These are phyloP conservation scores for Pentalonia nigronervosa DNA, from an alignment of 1,140 invertebrate genomes.

Conservation along the genomic window DNA sequence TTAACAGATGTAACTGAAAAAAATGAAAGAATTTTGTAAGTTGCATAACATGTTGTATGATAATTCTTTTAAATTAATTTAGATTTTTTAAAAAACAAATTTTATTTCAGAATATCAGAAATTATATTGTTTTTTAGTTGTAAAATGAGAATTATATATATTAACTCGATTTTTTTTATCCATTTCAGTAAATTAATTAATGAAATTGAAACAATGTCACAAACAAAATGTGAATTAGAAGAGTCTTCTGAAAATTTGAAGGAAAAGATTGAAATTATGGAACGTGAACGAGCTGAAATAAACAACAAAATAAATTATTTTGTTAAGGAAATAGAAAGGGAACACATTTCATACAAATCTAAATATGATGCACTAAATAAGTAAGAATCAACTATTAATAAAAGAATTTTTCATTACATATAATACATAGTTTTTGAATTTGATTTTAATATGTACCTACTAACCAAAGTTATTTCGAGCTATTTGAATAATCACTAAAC, in stretches of 20 bases:
- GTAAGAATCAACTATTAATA: not conserved
- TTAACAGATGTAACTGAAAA: constrained; percentile 45
- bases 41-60: not conserved
- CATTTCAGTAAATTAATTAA: constrained; percentile 27
- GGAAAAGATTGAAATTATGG: constrained; percentile 18
- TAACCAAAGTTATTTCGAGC: not conserved
- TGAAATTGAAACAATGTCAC: constrained; percentile 19
- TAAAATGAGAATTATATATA: not conserved
- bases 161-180: not conserved
- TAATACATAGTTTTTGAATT: not conserved
- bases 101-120: not conserved
- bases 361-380: constrained; percentile 47
- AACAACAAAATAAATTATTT: constrained; percentile 48
- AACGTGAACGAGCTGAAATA: constrained; percentile 37
- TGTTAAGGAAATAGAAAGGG: constrained; percentile 24
- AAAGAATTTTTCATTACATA: not conserved
- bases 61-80: not conserved
- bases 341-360: not conserved
- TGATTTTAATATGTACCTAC: not conserved
- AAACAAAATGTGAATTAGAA: constrained; percentile 31
- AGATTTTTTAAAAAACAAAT: not conserved
- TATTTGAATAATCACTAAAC: too few species aligned
- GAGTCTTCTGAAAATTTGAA: constrained; percentile 19
- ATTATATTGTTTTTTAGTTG: not conserved
- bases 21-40: constrained; percentile 42